Base-by-base conservation (phyloP, 2,113 vertebrate genomes). In the Psophia crepitans region DNA sequence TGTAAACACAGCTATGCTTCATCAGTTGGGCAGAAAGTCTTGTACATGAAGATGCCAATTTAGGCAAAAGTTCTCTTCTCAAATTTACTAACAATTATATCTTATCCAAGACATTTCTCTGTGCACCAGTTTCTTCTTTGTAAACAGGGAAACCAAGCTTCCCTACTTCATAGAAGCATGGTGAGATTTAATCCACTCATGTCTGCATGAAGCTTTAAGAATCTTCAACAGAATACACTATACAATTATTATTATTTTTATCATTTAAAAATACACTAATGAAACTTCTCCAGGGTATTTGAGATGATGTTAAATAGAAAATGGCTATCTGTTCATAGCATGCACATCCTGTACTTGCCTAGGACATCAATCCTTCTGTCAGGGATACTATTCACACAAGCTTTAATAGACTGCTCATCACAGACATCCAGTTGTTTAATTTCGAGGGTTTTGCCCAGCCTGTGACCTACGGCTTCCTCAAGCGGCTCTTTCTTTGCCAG, bases 361-460 rank as follows among this genome's bases (percentile, higher is more conserved):
- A 99, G 98, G 66, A 99, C 97, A 96, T 99, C 99, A 68, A 99
- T 98, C 74, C 95, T 98, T 69, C 98, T 97, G 51, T 98, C 97
- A 49, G 99, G 98, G 44, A 99, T 98, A 43, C 98, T 98, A 15
- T 98, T 98, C 90, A 99, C 97, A 26, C 98, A 99, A 35, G 97
- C 92, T 93, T 96, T 98, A 91, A 99, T 99, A 39, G 99, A 99
- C 33, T 96, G 75, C 63, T 99, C 98, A 39, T 98, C 96, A 88
- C 98, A 99, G 9, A 99, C 98, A 56, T 99, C 98, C 93, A 99
- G 96, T 54, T 98, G 98, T 93, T 98, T 99, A 54, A 99, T 98
- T 90, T 98, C 98, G 4, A 99, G 80, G 30, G 98, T 99, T 89
- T 97, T 97, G 39, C 98, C 99, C 96, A 99, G 93, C 30, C 97